Percentiles rank a stretch among this genome's conserved stretches.
Evolutionary conservation across 2,113 vertebrate species (phyloP).

Genomic region (Heterotis niloticus): DNA sequence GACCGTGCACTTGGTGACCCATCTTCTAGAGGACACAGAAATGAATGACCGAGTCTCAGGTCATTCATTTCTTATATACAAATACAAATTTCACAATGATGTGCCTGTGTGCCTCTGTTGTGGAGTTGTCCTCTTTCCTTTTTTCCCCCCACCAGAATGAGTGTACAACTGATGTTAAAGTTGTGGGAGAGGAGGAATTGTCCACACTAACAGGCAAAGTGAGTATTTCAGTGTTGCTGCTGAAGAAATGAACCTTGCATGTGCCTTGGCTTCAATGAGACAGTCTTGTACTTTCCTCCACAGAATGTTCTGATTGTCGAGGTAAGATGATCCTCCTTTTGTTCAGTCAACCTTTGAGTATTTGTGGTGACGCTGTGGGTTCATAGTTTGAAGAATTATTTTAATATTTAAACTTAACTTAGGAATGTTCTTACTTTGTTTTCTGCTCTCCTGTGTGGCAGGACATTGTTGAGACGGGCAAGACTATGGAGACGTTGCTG

Average conservation of each 20-base stretch:
- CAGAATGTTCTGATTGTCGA: slow-evolving; percentile 84
- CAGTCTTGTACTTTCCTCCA: slow-evolving; percentile 24
- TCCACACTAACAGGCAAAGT: slow-evolving; percentile 71
- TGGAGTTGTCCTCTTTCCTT: slow-evolving; percentile 28
- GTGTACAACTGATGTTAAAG: slow-evolving; percentile 62
- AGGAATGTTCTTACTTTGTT: not conserved
- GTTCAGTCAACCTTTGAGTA: not conserved
- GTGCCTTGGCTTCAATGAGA: not conserved
- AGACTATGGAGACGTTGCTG: slow-evolving; percentile 72
- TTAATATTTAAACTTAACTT: not conserved
- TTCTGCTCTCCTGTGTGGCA: slow-evolving; percentile 43
- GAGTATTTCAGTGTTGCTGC: slow-evolving; percentile 17
- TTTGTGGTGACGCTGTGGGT: too few species aligned
- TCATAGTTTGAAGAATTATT: not conserved
- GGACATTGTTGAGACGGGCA: slow-evolving; percentile 78
- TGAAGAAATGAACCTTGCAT: not conserved
- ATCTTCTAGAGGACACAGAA: too few species aligned
- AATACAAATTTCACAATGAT: too few species aligned
- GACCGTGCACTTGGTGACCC: too few species aligned
- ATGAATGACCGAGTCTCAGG: too few species aligned
- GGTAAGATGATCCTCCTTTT: slow-evolving; percentile 55
- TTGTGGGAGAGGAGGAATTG: slow-evolving; percentile 73
- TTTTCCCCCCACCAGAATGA: slow-evolving; percentile 68
- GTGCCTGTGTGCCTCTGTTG: too few species aligned
- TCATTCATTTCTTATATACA: too few species aligned